A percentile compares a stretch with the other conserved stretches of the same genome.
Conservation (phyloP, 2,888 invertebrate genomes). For the Eupithecia pulchellata region DNA sequence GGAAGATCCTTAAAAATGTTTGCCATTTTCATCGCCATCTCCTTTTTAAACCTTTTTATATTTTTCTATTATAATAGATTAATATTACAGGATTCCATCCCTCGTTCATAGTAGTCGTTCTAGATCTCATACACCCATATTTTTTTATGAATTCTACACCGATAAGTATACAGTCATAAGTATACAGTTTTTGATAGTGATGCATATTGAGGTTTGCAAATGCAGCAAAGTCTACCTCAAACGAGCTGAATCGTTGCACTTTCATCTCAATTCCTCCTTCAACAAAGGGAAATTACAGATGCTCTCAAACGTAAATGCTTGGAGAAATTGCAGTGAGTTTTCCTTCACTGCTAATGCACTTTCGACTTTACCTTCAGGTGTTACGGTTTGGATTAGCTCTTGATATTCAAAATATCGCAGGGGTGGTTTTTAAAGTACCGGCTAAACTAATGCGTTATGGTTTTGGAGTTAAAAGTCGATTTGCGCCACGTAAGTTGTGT, state of each 20-base stretch:
- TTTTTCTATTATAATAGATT: too few species aligned
- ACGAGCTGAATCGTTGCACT: conserved; percentile 26
- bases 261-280: conserved; percentile 34
- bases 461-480: not conserved
- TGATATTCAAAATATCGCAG: not conserved
- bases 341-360: conserved; percentile 18
- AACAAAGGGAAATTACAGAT: conserved; percentile 41
- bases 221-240: conserved; percentile 8
- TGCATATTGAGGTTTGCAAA: too few species aligned
- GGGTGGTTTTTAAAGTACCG: not conserved
- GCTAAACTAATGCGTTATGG: too few species aligned
- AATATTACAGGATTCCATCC: not conserved
- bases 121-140: not conserved
- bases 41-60: not conserved
- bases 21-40: not conserved
- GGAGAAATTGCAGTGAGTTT: conserved; percentile 29
- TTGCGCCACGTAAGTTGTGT: not conserved
- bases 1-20: too few species aligned
- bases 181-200: too few species aligned
- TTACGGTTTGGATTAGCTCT: conserved; percentile 4
- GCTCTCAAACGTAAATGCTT: conserved; percentile 34
- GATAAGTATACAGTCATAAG: too few species aligned
- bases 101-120: not conserved
- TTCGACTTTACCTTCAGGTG: conserved; percentile 14
- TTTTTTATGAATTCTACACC: not conserved